Percentiles rank a stretch among this genome's conserved stretches.
phyloP scores from a whole-genome alignment of 2,797 vertebrate genomes.

The Morus bassanus region DNA sequence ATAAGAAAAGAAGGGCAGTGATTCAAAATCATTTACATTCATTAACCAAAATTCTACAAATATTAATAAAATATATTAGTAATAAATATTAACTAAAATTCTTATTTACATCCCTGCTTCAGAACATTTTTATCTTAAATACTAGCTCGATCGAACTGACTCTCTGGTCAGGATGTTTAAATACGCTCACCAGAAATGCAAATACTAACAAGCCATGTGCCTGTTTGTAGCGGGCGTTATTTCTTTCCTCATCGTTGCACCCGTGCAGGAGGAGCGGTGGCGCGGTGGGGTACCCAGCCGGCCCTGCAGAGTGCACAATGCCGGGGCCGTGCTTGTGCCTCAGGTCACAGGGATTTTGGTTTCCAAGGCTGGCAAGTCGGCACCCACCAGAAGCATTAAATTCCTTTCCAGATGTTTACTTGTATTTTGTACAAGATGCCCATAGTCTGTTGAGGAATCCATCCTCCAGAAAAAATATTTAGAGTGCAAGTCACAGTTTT shows the following conservation, averaged over 20 bases:
- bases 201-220: neutral
- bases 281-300: rapidly evolving
- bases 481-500: constrained; percentile 28
- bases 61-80: neutral
- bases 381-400: neutral
- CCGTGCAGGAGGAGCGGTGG: neutral
- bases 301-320: neutral
- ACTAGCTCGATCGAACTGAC: rapidly evolving
- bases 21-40: neutral
- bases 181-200: neutral
- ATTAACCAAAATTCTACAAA: neutral
- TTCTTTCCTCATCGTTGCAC: rapidly evolving
- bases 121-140: neutral
- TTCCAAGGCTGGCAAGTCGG: neutral
- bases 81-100: neutral
- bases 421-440: constrained; percentile 35
- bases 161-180: neutral
- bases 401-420: neutral
- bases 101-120: rapidly evolving
- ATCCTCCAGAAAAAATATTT: constrained; percentile 59
- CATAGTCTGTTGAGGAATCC: neutral
- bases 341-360: neutral
- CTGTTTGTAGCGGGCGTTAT: rapidly evolving
- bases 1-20: neutral
- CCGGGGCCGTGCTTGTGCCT: neutral